These are phyloP conservation scores for Pachymerium ferrugineum DNA, from an alignment of 2,888 invertebrate genomes.

Conservation along the genomic window DNA sequence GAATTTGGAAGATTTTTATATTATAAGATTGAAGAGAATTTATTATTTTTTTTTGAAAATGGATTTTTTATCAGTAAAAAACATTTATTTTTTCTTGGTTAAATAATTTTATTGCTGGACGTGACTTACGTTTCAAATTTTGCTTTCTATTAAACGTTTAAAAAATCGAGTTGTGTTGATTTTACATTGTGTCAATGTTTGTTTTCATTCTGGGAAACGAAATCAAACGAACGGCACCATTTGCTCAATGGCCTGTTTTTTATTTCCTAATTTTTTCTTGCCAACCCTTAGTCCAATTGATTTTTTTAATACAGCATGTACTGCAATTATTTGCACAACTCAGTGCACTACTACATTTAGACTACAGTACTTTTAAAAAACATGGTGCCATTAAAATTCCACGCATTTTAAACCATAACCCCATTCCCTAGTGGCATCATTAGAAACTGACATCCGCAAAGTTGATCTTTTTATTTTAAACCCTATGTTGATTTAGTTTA, in stretches of 20 bases:
- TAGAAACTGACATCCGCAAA: neutral
- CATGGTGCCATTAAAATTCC: neutral
- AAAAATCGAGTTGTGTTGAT: neutral
- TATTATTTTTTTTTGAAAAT: neutral
- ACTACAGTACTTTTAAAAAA: neutral
- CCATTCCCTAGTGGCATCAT: neutral
- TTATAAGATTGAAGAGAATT: neutral
- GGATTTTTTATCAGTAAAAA: neutral
- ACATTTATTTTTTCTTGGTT: neutral
- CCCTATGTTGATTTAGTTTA: neutral
- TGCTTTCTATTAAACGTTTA: too few species aligned
- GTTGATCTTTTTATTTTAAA: too few species aligned
- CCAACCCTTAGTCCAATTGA: neutral
- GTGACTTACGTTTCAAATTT: neutral
- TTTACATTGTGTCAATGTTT: neutral
- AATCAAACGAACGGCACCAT: neutral
- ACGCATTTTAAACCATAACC: neutral
- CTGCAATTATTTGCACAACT: neutral
- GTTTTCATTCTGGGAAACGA: neutral
- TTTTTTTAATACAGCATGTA: too few species aligned
- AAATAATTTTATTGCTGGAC: neutral
- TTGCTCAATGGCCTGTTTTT: neutral
- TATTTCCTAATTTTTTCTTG: neutral
- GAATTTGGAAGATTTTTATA: neutral
- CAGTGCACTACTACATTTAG: neutral